These are phyloP conservation scores for Odontomyia ornata DNA, from an alignment of 2,888 invertebrate species.

Conservation along the genomic window DNA sequence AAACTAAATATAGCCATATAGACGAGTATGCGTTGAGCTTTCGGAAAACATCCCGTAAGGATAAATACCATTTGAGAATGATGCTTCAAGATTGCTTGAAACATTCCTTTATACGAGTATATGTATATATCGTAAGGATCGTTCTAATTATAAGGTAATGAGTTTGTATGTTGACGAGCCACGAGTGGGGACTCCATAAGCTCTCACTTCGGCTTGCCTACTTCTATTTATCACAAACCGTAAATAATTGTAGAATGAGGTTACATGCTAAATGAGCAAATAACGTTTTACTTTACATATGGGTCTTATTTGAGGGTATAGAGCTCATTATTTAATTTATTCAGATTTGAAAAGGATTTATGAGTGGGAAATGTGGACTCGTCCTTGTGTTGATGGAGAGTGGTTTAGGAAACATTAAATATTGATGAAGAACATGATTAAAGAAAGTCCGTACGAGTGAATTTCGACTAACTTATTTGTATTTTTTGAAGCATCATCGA, in stretches of 20 bases:
- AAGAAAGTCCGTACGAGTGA: too few relatives aligned
- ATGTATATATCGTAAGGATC: slow-evolving; percentile 2
- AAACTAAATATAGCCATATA: slow-evolving; percentile 11
- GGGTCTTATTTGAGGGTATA: too few relatives aligned
- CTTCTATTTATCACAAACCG: slow-evolving; percentile 13
- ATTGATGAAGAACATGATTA: too few relatives aligned
- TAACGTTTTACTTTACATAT: too few relatives aligned
- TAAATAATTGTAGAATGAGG: slow-evolving; percentile 7
- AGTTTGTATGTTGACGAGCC: neutral
- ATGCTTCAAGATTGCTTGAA: slow-evolving; percentile 1
- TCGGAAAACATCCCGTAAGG: neutral
- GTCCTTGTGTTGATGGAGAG: neutral
- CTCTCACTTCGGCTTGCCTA: neutral
- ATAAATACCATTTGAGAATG: slow-evolving; percentile 14
- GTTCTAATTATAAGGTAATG: slow-evolving; percentile 34
- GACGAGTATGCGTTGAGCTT: too few relatives aligned
- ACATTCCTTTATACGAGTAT: too few relatives aligned
- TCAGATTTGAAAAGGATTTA: too few relatives aligned
- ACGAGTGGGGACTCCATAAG: neutral
- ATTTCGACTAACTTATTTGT: too few relatives aligned
- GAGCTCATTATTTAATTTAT: too few relatives aligned
- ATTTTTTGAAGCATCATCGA: too few relatives aligned
- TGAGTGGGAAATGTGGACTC: neutral
- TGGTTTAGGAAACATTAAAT: neutral
- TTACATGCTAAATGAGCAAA: slow-evolving; percentile 12